phyloP scores from a whole-genome alignment of 1,140 invertebrate species.

The Sycobia sp. region DNA sequence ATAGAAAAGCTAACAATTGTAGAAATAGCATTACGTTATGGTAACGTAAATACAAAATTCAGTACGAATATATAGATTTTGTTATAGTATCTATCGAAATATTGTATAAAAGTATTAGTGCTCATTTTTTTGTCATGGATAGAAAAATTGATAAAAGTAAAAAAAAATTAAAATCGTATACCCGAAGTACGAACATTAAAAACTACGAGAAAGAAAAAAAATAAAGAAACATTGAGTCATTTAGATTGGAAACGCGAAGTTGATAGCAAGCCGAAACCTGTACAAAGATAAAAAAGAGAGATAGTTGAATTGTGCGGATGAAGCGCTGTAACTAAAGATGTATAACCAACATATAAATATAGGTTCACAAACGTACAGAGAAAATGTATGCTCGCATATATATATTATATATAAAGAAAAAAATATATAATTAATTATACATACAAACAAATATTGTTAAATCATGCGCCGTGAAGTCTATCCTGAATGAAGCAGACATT shows the following conservation, averaged over 20 bases:
- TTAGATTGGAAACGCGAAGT: conserved; percentile 8
- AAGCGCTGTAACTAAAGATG: conserved; percentile 31
- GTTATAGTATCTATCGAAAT: not conserved
- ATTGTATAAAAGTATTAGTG: not conserved
- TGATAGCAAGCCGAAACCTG: conserved; percentile 24
- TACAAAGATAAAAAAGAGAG: conserved; percentile 30
- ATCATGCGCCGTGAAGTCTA: conserved; percentile 27
- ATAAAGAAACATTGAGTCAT: not conserved
- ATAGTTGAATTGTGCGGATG: conserved; percentile 21
- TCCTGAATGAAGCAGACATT: conserved; percentile 24
- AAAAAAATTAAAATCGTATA: conserved; percentile 1
- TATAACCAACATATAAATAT: conserved; percentile 37
- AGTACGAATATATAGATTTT: not conserved
- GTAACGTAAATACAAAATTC: not conserved
- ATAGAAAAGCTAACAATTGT: not conserved
- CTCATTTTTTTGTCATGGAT: not conserved
- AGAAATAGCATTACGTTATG: too few species aligned
- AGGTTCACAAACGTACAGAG: conserved; percentile 34
- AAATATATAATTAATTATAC: conserved; percentile 24
- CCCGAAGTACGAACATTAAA: not conserved
- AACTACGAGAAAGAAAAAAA: not conserved
- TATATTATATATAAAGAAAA: conserved; percentile 42
- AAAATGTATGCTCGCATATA: conserved; percentile 40
- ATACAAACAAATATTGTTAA: conserved; percentile 27
- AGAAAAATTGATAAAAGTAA: conserved; percentile 7